Evolutionary conservation across 2,797 vertebrate genomes (phyloP).

Genomic region (Salarias fasciatus): DNA sequence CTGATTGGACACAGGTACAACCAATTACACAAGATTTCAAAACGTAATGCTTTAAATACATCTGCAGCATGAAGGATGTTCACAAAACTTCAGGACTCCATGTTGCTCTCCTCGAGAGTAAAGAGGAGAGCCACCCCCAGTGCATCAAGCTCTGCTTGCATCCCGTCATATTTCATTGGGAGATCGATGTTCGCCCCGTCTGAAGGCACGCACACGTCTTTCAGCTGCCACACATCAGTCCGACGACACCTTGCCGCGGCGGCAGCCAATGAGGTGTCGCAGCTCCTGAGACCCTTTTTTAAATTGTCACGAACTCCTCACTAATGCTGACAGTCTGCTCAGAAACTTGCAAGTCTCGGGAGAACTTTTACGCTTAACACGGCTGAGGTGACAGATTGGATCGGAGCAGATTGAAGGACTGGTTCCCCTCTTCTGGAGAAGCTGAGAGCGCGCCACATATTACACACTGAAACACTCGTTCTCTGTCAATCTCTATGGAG

Average conservation of each 20-base stretch:
- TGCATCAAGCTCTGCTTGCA: constrained; percentile 27
- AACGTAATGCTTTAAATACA: background rate
- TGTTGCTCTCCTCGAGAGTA: constrained; percentile 9
- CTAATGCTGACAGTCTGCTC: constrained; percentile 55
- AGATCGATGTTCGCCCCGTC: constrained; percentile 25
- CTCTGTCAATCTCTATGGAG: constrained; percentile 43
- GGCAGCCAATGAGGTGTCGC: constrained; percentile 62
- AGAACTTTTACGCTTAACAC: constrained; percentile 50
- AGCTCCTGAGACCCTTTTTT: constrained; percentile 46
- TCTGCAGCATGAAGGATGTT: background rate
- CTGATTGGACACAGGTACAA: too few species aligned
- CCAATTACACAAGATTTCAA: background rate
- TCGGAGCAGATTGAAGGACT: constrained; percentile 35
- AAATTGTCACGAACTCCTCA: constrained; percentile 60
- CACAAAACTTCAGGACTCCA: constrained; percentile 8
- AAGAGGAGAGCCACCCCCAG: constrained; percentile 7
- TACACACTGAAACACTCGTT: constrained; percentile 34
- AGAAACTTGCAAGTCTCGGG: constrained; percentile 49
- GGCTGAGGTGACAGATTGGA: constrained; percentile 52
- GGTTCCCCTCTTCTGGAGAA: constrained; percentile 27
- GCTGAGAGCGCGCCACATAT: constrained; percentile 25
- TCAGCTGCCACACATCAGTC: constrained; percentile 51
- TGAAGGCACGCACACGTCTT: constrained; percentile 18
- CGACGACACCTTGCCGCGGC: constrained; percentile 31
- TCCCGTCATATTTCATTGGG: constrained; percentile 38